Evolutionary conservation across 2,888 invertebrate genomes (phyloP), one percentile per base, ranked within the genome.

Genomic region (Torymus texanus): DNA sequence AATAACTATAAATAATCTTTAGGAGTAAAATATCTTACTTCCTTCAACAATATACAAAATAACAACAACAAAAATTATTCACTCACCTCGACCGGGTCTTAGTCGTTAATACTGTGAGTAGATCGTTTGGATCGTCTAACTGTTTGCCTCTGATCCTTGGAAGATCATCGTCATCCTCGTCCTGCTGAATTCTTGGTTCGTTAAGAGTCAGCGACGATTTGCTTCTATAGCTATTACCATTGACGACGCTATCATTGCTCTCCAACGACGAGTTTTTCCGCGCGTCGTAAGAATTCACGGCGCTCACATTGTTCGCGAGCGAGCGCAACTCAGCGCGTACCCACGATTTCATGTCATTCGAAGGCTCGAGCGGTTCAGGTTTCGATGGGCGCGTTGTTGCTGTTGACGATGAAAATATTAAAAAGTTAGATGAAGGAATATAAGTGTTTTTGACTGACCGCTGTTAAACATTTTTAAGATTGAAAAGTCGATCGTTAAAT

Each of bases 341-440:
- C 89, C 88, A 89, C 82, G 86, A 88, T 78, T 87, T 88, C 55
- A 88, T 79, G 65, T 88, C 88, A 78, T 88, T 87, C 11, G 88
- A 88, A 0, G 87, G 84, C 41, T 88, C 87, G 50, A 86, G 50
- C 24, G 83, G 65, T n/a, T 88, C 85, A 82, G 91, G 77, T 72
- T 86, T 87, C 79, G 88, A 91, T 89, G 87, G 90, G 88, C 86
- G 91, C 89, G 85, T 91, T 88, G 84, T 91, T 88, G 87, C 91
- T 81, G 72, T 77, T 14, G 21, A 21, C 21, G 21, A 2, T 2
- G 21, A 21, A 21, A 2, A 21, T 21, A 2, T 21, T 21, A 21
- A 21, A 21, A 21, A 21, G 21, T 21, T 21, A 21, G 21, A 21
- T 21, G 21, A 21, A 21, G 21, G 1, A 21, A 21, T 21, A n/a